phyloP scores from a whole-genome alignment of 2,797 vertebrate genomes.

The Oreochromis mossambicus region DNA sequence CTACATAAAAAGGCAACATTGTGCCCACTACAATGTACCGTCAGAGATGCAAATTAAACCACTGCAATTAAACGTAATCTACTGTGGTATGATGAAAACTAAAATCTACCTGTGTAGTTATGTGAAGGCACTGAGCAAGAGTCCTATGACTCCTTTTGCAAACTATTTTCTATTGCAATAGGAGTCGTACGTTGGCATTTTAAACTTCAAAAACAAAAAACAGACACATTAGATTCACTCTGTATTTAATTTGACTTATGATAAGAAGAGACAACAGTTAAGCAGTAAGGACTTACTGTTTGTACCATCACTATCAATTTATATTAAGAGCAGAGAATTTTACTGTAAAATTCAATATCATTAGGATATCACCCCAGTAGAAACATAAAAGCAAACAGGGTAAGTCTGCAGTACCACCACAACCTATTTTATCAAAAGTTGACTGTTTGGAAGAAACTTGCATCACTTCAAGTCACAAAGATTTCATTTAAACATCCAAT shows the following conservation, averaged over 20 bases:
- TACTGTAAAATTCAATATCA: conserved; percentile 38
- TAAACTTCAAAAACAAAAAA: neutral
- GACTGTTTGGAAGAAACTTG: conserved; percentile 22
- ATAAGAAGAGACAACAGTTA: conserved; percentile 29
- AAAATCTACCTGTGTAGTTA: neutral
- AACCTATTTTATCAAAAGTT: conserved; percentile 21
- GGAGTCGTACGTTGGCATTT: neutral
- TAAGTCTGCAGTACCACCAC: conserved; percentile 22
- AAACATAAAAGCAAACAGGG: conserved; percentile 40
- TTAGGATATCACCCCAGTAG: conserved; percentile 27
- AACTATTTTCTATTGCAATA: neutral
- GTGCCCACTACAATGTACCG: no score
- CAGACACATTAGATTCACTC: neutral
- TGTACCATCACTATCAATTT: conserved; percentile 15
- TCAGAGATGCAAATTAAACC: neutral
- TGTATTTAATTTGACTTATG: conserved; percentile 42
- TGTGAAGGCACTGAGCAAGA: neutral
- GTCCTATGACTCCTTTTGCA: neutral
- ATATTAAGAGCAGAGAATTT: conserved; percentile 14
- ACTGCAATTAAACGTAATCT: neutral
- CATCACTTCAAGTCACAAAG: conserved; percentile 54
- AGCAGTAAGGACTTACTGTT: conserved; percentile 18
- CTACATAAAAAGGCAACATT: neutral
- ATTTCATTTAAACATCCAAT: conserved; percentile 46
- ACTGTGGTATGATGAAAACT: neutral